Percentiles rank a stretch among this genome's conserved stretches.
Conservation (phyloP, 2,113 vertebrate species). For the Microtus ochrogaster region DNA sequence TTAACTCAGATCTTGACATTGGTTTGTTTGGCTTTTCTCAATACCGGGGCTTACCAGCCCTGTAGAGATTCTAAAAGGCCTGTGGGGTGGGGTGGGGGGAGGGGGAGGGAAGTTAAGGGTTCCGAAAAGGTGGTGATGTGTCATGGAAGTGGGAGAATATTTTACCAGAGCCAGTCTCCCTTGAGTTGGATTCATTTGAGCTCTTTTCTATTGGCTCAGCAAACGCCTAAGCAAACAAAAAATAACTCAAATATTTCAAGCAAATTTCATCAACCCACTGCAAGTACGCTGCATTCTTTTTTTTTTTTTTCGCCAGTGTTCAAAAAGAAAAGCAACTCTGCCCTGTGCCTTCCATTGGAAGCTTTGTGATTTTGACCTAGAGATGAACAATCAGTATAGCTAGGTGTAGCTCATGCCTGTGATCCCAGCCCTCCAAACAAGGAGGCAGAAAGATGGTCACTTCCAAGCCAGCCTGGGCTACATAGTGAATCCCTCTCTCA, state of each 20-base stretch:
- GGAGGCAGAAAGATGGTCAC: not conserved
- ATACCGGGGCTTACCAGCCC: constrained; percentile 54
- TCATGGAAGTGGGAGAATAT: constrained; percentile 59
- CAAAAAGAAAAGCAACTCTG: not conserved
- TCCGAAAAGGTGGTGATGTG: constrained; percentile 61
- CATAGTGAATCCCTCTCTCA: not conserved
- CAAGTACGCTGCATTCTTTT: not conserved
- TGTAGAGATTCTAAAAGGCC: constrained; percentile 53
- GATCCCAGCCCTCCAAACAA: not conserved
- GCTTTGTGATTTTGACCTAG: constrained; percentile 23
- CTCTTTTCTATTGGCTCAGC: not conserved
- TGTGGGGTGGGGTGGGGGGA: too few species aligned
- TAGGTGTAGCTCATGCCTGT: not conserved
- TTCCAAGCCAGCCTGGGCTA: not conserved
- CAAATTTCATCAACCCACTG: not conserved
- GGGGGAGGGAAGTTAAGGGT: not conserved
- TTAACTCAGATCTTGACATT: constrained; percentile 77
- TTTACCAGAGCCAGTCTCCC: constrained; percentile 43
- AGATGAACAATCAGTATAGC: not conserved
- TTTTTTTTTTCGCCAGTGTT: not conserved
- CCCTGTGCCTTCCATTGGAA: not conserved
- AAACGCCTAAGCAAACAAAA: constrained; percentile 28
- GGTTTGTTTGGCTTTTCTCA: constrained; percentile 70
- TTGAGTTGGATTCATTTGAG: constrained; percentile 54
- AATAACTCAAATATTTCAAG: not conserved